phyloP scores from a whole-genome alignment of 2,797 vertebrate species.

The Clarias laeviceps region DNA sequence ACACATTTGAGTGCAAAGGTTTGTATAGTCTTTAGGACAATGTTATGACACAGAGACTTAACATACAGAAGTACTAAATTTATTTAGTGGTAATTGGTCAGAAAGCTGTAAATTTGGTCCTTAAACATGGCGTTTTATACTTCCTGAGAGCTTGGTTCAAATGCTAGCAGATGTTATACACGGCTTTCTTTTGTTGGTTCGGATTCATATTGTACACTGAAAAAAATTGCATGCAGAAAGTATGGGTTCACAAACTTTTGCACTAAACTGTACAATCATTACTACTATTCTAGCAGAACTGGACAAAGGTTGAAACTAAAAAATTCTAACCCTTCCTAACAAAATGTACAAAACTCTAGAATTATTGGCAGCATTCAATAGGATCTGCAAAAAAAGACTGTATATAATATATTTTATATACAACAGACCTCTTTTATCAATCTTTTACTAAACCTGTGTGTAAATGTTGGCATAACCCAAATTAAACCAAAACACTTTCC shows the following conservation, averaged over 20 bases:
- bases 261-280: background rate
- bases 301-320: background rate
- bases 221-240: background rate
- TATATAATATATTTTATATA: background rate
- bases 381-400: background rate
- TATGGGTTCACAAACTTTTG: background rate
- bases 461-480: background rate
- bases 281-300: background rate
- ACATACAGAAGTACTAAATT: background rate
- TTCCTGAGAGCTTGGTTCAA: background rate
- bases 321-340: background rate
- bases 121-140: background rate
- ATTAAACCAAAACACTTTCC: background rate
- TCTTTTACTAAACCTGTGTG: background rate
- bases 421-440: background rate
- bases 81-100: background rate
- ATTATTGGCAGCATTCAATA: background rate
- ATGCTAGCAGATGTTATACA: background rate
- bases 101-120: background rate
- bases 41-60: constrained; percentile 6
- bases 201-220: background rate
- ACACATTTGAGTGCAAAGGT: background rate
- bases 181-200: background rate
- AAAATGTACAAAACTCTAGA: background rate
- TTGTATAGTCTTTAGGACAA: background rate